Percentiles rank a stretch among this genome's conserved stretches.
These are phyloP conservation scores for Sorex maritimensis DNA, from an alignment of 2,797 vertebrate genomes.

Conservation along the genomic window DNA sequence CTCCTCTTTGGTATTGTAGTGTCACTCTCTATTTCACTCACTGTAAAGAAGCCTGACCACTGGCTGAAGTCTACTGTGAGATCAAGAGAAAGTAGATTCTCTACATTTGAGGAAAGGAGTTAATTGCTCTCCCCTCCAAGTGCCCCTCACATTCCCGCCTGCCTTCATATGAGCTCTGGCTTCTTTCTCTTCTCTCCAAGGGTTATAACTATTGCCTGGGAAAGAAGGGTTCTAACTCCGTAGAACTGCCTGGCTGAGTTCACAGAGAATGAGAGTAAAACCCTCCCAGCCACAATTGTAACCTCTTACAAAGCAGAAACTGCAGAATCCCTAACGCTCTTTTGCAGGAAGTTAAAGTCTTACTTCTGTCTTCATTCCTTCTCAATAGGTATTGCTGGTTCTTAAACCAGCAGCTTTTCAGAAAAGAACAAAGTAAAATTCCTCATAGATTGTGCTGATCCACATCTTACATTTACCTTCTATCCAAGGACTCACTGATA, in stretches of 20 bases:
- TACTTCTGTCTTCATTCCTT: background rate
- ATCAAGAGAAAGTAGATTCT: constrained; percentile 82
- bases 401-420: constrained; percentile 62
- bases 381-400: background rate
- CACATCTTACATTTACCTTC: constrained; percentile 80
- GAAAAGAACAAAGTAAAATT: constrained; percentile 69
- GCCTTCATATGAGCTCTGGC: constrained; percentile 67
- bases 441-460: constrained; percentile 71
- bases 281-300: background rate
- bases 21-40: constrained; percentile 71
- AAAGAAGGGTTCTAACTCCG: constrained; percentile 26
- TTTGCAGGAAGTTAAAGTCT: background rate
- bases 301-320: constrained; percentile 34
- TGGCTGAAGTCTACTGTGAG: constrained; percentile 81
- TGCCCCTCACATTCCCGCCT: constrained; percentile 66
- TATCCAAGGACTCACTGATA: constrained; percentile 75
- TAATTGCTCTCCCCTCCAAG: constrained; percentile 80
- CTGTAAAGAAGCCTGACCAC: constrained; percentile 81
- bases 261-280: constrained; percentile 20
- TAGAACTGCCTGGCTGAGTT: constrained; percentile 29
- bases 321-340: background rate
- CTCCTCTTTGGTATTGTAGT: constrained; percentile 74
- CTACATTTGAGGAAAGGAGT: constrained; percentile 74
- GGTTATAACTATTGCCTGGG: constrained; percentile 33
- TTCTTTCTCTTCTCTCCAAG: constrained; percentile 76